Evolutionary conservation across 2,797 vertebrate species (phyloP).

Genomic region (Centroberyx gerrardi): DNA sequence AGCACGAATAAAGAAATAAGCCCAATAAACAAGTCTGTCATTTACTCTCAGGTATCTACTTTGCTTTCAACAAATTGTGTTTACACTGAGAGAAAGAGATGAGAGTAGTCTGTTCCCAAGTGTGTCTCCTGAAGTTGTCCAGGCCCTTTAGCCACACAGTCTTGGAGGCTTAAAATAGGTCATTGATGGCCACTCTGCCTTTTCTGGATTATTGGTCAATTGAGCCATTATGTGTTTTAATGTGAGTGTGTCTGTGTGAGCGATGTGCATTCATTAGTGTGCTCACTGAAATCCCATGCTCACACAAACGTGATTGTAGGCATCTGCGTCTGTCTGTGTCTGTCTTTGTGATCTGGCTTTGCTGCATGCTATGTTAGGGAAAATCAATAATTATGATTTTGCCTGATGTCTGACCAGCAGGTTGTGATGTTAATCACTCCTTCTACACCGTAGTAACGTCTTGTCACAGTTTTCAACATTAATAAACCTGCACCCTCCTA

Average conservation of each 20-base stretch:
- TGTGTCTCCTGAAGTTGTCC: slow-evolving; percentile 17
- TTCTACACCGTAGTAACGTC: neutral
- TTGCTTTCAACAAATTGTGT: neutral
- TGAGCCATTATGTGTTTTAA: slow-evolving; percentile 63
- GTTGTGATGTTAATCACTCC: neutral
- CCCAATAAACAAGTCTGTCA: neutral
- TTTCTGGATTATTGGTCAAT: slow-evolving; percentile 69
- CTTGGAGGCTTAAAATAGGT: slow-evolving; percentile 59
- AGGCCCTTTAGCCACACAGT: slow-evolving; percentile 10
- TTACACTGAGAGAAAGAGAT: neutral
- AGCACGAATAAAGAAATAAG: no score
- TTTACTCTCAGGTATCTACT: neutral
- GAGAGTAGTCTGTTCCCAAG: neutral
- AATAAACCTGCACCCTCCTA: slow-evolving; percentile 17
- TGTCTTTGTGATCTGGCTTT: neutral
- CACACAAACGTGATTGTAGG: slow-evolving; percentile 36
- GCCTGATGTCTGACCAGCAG: neutral
- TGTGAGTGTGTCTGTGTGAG: slow-evolving; percentile 38
- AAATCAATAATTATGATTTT: neutral
- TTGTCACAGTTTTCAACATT: slow-evolving; percentile 26
- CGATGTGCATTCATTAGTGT: slow-evolving; percentile 45
- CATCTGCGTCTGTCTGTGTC: slow-evolving; percentile 8
- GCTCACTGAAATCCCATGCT: slow-evolving; percentile 29
- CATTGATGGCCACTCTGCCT: slow-evolving; percentile 53
- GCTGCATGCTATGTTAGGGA: neutral